These are phyloP conservation scores for Callipepla squamata DNA, from an alignment of 2,113 vertebrate genomes.

Conservation along the genomic window DNA sequence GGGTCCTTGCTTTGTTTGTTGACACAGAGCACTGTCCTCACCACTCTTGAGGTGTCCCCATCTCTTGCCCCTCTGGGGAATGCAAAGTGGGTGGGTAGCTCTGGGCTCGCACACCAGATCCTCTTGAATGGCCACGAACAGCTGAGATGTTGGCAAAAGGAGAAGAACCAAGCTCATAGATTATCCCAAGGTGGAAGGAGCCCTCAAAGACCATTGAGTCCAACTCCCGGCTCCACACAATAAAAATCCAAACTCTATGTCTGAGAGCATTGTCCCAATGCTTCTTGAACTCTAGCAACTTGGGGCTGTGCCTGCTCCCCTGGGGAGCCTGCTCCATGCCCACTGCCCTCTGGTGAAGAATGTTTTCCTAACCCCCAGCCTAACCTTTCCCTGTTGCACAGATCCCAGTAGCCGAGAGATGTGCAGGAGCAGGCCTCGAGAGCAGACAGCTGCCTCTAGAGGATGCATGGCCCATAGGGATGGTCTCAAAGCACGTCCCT, in stretches of 20 bases:
- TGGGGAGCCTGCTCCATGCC: too few species aligned
- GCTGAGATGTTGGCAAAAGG: not conserved
- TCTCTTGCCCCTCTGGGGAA: not conserved
- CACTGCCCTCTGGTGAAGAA: too few species aligned
- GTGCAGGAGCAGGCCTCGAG: not conserved
- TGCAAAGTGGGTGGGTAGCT: not conserved
- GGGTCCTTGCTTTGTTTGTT: not conserved
- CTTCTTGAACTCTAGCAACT: too few species aligned
- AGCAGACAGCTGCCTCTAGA: not conserved
- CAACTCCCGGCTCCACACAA: too few species aligned
- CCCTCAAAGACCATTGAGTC: too few species aligned
- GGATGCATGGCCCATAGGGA: not conserved
- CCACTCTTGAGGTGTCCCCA: not conserved
- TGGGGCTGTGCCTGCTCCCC: too few species aligned
- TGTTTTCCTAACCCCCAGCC: too few species aligned
- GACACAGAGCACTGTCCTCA: not conserved
- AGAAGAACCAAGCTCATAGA: not conserved
- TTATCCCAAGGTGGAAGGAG: too few species aligned
- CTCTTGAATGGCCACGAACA: not conserved
- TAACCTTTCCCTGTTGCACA: too few species aligned
- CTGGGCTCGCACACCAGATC: not conserved
- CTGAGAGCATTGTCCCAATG: too few species aligned
- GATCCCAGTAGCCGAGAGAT: not conserved
- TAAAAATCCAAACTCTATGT: too few species aligned
- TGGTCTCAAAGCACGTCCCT: too few species aligned